phyloP scores from a whole-genome alignment of 2,113 vertebrate genomes.

The Anarhynchus alexandrinus region DNA sequence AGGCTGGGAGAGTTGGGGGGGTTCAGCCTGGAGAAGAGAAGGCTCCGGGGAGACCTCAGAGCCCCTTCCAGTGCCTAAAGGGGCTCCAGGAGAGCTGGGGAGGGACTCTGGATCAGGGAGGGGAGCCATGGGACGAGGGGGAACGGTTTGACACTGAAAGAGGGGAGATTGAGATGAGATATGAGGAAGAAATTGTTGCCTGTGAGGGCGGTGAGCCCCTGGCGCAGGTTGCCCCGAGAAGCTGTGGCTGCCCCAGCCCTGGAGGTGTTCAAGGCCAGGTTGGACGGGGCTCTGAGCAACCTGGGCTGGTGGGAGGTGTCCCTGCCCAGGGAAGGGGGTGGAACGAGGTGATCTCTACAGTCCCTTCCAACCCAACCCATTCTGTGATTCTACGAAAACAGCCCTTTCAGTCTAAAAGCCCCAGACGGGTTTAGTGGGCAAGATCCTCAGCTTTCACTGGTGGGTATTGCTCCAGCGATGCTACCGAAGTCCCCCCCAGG shows the following conservation, averaged over 20 bases:
- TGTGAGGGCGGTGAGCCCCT: neutral
- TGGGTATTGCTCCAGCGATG: accelerated
- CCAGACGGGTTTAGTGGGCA: neutral
- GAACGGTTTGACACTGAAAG: neutral
- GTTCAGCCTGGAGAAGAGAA: neutral
- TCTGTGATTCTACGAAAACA: neutral
- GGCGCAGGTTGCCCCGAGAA: neutral
- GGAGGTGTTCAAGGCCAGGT: neutral
- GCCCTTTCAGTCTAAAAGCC: neutral
- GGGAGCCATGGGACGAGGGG: neutral
- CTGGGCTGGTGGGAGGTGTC: neutral
- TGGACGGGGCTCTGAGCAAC: neutral
- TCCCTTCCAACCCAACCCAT: neutral
- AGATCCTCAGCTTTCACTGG: neutral
- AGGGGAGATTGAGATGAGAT: neutral
- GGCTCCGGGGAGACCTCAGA: too few species aligned
- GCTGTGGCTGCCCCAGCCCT: neutral
- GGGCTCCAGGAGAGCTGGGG: neutral
- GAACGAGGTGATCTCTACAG: neutral
- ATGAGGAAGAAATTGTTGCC: accelerated
- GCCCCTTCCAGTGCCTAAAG: neutral
- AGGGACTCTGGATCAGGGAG: neutral
- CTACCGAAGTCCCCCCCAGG: accelerated
- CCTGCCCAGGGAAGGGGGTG: neutral
- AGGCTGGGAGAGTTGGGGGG: neutral